Evolutionary conservation across 2,888 invertebrate genomes (phyloP).

Genomic region (Steinernema scapterisci): DNA sequence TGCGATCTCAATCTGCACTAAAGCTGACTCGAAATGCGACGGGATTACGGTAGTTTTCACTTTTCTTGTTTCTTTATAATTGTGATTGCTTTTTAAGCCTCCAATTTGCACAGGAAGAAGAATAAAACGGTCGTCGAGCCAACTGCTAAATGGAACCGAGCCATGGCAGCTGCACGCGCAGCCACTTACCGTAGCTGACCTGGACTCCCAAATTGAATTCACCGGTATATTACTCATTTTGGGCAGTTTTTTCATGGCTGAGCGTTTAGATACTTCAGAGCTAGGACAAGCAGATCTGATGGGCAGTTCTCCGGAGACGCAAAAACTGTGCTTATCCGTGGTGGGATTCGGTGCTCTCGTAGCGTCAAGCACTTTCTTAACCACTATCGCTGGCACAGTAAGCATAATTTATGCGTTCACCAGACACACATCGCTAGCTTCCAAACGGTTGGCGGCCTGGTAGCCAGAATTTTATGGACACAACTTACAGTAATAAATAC

Average conservation of each 20-base stretch:
- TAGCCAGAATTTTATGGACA: background rate
- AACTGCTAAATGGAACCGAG: constrained; percentile 18
- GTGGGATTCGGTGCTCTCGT: constrained; percentile 58
- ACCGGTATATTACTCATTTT: background rate
- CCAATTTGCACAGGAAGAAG: constrained; percentile 47
- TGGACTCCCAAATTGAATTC: constrained; percentile 41
- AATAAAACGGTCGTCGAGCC: constrained; percentile 3
- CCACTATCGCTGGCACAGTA: constrained; percentile 1
- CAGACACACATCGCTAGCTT: background rate
- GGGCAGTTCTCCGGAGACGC: background rate
- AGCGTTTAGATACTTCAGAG: too few species aligned
- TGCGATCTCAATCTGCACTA: constrained; percentile 56
- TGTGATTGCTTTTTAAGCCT: constrained; percentile 50
- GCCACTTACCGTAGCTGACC: constrained; percentile 61
- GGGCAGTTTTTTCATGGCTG: background rate
- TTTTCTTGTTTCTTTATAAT: background rate
- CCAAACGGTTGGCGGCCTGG: constrained; percentile 13
- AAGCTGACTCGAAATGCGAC: constrained; percentile 53
- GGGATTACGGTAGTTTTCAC: constrained; percentile 48
- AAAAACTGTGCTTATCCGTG: constrained; percentile 53
- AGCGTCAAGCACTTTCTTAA: constrained; percentile 58
- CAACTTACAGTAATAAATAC: background rate
- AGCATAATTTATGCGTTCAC: background rate
- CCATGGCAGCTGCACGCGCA: constrained; percentile 57
- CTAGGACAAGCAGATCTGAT: too few species aligned